Evolutionary conservation across 2,888 invertebrate genomes (phyloP), one percentile per base, ranked within the genome.

Genomic region (Gasteruption jaculator): DNA sequence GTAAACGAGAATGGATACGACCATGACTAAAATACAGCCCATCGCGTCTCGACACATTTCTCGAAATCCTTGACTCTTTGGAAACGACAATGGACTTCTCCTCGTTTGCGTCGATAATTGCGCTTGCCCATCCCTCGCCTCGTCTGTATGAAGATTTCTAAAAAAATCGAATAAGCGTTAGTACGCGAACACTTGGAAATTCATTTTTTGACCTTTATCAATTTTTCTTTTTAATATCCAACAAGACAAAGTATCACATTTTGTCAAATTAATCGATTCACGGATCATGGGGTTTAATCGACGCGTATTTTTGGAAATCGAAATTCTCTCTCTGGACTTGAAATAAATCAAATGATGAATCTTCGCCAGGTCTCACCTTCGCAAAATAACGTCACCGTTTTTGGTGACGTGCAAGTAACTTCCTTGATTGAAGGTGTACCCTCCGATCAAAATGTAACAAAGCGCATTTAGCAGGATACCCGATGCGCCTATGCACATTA

Each of bases 401-500:
- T 78, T 75, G 1, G 80, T 81, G 29, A 84, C 76, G 49, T 81
- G 81, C 20, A 85, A 63, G 54, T 83, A 83, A 49, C 82, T 80
- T 2, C 82, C 82, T 63, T 85, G 85, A 56, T 85, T 83, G 60
- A 81, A 78, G 0, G 84, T 85, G 58, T 82, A 86, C 4, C 83
- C 91, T 45, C 90, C 91, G 37, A 92, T 85, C 1, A 91, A 71
- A 55, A 87, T 73, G 64, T 87, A 91, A 51, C 87, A 87, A 31
- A 91, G 71, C 0, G 81, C 82, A 61, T 92, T 86, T 6, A 91
- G 65, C 2, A 87, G 63, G 8, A 91, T 73, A 1, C 91, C 89
- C 4, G 76, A 66, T 8, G 74, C 73, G 2, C 89, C 91, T 44
- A 86, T 76, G 50, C 79, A 79, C 53, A 91, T 74, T 6, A 91